Conservation (phyloP, 2,797 vertebrate species). For the Neosilurus mollespiculum region DNA sequence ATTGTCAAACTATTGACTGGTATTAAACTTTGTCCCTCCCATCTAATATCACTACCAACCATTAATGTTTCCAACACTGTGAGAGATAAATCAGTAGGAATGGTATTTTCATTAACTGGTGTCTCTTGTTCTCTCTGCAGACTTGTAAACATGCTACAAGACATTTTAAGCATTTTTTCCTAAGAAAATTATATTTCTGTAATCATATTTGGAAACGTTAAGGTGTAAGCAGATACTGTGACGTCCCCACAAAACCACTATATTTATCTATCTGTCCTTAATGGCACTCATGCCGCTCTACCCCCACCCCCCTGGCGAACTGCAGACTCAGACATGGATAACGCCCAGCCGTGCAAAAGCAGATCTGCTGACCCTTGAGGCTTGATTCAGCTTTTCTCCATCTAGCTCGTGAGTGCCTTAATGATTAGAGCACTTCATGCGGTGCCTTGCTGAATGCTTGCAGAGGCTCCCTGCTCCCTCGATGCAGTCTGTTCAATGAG, state of each 20-base stretch:
- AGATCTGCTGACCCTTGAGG: conserved; percentile 37
- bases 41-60: not conserved
- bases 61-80: not conserved
- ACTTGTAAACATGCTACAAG: too few species aligned
- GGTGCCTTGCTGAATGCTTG: conserved; percentile 65
- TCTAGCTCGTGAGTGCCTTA: conserved; percentile 42
- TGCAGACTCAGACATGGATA: conserved; percentile 30
- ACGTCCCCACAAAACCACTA: not conserved
- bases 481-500: conserved; percentile 66
- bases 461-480: conserved; percentile 62
- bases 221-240: not conserved
- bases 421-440: conserved; percentile 55
- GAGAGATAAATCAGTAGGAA: not conserved
- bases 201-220: not conserved
- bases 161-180: too few species aligned
- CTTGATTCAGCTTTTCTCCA: conserved; percentile 39
- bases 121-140: not conserved
- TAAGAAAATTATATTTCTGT: not conserved
- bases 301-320: conserved; percentile 13
- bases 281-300: not conserved
- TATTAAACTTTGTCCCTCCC: not conserved
- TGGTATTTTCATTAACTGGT: not conserved
- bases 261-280: not conserved
- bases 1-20: not conserved
- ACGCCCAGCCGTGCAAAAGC: conserved; percentile 23